phyloP scores from a whole-genome alignment of 2,888 invertebrate genomes.

The Aelia acuminata region DNA sequence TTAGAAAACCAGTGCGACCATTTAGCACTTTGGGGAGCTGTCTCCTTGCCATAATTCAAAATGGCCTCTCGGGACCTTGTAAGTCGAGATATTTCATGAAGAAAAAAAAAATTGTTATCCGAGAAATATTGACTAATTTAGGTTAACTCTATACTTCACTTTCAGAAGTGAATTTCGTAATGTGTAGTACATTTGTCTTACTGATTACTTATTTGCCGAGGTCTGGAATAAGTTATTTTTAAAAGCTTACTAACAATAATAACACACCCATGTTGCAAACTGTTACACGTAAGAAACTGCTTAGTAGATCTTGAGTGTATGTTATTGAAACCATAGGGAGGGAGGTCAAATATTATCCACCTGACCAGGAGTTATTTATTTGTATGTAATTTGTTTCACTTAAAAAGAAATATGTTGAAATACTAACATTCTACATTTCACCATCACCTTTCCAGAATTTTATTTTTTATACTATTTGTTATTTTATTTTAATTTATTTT shows the following conservation, averaged over 20 bases:
- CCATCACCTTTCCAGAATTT: too few relatives aligned
- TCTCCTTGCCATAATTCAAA: neutral
- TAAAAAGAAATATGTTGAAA: too few relatives aligned
- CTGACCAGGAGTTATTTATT: too few relatives aligned
- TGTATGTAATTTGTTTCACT: too few relatives aligned
- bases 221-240: neutral
- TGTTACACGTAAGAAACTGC: too few relatives aligned
- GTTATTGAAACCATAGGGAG: too few relatives aligned
- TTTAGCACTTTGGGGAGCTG: constrained; percentile 35
- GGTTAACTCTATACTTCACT: neutral
- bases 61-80: neutral
- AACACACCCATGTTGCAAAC: too few relatives aligned
- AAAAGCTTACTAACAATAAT: neutral
- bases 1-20: neutral
- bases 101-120: neutral
- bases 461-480: too few relatives aligned
- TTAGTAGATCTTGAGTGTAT: too few relatives aligned
- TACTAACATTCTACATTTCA: too few relatives aligned
- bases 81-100: neutral
- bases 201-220: neutral
- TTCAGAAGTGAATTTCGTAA: neutral
- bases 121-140: neutral
- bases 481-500: too few relatives aligned
- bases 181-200: neutral
- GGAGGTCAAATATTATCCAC: too few relatives aligned